A percentile compares a stretch with the other conserved stretches of the same genome.
phyloP scores from a whole-genome alignment of 1,140 invertebrate species.

The Diabrotica undecimpunctata region DNA sequence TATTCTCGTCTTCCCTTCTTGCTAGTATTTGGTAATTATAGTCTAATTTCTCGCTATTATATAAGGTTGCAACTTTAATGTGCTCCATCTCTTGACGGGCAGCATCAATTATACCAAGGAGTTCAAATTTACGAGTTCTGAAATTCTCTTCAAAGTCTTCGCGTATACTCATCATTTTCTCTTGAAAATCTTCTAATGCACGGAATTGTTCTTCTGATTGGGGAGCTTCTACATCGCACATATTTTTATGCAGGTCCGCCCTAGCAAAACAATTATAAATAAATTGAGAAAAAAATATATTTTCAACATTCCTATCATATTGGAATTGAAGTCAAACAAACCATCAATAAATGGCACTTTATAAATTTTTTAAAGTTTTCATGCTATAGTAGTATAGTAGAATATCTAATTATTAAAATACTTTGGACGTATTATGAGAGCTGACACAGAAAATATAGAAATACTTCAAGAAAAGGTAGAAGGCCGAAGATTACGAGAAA shows the following conservation, averaged over 20 bases:
- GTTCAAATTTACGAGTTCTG: conserved; percentile 61
- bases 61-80: conserved; percentile 64
- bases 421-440: no score
- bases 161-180: conserved; percentile 57
- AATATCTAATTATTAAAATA: no score
- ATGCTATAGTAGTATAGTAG: no score
- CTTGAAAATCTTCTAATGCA: conserved; percentile 57
- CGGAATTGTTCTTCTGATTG: conserved; percentile 56
- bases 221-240: conserved; percentile 57
- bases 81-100: conserved; percentile 74
- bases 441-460: no score
- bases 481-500: no score
- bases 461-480: no score
- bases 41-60: conserved; percentile 83
- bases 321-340: no score
- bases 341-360: no score
- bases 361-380: no score
- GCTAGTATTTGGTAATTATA: conserved; percentile 83
- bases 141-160: conserved; percentile 68
- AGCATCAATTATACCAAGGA: conserved; percentile 64
- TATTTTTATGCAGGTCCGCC: conserved; percentile 62
- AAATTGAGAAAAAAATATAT: no score
- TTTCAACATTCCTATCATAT: no score
- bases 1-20: conserved; percentile 81
- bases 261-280: background rate